These are phyloP conservation scores for Rhodinocichla rosea DNA, from an alignment of 2,113 vertebrate genomes.

Conservation along the genomic window DNA sequence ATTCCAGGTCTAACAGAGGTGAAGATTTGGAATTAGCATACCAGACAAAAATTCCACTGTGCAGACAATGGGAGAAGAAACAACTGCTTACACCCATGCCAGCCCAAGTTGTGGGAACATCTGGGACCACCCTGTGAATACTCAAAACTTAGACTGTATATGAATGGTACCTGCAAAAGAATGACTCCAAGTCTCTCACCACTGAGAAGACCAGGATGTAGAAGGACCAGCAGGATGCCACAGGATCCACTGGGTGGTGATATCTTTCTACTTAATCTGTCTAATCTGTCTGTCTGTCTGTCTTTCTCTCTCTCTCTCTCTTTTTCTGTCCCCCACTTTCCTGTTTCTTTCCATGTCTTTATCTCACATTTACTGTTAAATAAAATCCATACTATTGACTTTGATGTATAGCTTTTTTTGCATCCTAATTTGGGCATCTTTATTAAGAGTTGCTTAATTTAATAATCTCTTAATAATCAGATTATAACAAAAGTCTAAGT, in stretches of 20 bases:
- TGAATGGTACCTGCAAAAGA: no score
- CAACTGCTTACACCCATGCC: neutral
- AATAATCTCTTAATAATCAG: neutral
- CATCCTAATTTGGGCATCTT: neutral
- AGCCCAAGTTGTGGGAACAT: neutral
- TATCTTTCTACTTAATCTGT: neutral
- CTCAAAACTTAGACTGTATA: neutral
- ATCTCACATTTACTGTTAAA: neutral
- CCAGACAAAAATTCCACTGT: neutral
- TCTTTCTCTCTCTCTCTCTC: neutral
- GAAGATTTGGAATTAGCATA: neutral
- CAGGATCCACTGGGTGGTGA: neutral
- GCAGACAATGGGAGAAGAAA: neutral
- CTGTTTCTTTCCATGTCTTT: neutral
- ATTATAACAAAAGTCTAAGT: neutral
- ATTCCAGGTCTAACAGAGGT: neutral
- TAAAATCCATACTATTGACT: neutral
- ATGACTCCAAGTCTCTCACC: neutral
- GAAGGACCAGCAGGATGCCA: neutral
- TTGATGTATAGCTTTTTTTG: neutral
- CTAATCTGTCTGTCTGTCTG: neutral
- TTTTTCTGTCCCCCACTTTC: neutral
- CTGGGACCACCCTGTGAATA: neutral
- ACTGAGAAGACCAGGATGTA: neutral
- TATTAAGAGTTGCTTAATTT: no score